Evolutionary conservation across 2,797 vertebrate genomes (phyloP), one percentile per base, ranked within the genome.

Genomic region (Cyclopterus lumpus): DNA sequence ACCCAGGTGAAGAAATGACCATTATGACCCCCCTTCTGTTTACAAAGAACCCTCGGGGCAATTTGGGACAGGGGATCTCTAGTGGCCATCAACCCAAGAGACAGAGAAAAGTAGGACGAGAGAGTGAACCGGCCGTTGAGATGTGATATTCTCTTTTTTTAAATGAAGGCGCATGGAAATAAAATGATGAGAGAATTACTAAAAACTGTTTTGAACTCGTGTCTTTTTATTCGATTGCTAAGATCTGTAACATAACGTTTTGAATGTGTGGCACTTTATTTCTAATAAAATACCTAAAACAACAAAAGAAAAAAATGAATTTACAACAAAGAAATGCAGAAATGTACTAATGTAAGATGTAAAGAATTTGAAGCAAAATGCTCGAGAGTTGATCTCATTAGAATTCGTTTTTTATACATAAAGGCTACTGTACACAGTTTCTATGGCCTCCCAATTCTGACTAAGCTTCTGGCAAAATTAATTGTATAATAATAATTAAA

Each of bases 11-110:
- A n/a, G n/a, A n/a, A n/a, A n/a, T n/a, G n/a, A n/a, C n/a, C n/a
- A n/a, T n/a, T n/a, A n/a, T n/a, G n/a, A n/a, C n/a, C n/a, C n/a
- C n/a, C n/a, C n/a, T n/a, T n/a, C n/a, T n/a, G n/a, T n/a, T n/a
- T n/a, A n/a, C n/a, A n/a, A 8, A 3, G 55, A 55, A 18, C 7
- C 26, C 6, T 99, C 75, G 96, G 96, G 85, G 97, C 91, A 0
- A 94, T 99, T 62, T 99, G 98, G 98, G 98, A 99, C 91, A 89
- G 98, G 88, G 97, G 96, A 44, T 93, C 97, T 54, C 87, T 99
- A 5, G 97, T 99, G 61, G 98, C 97, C 8, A 82, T 99, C 86
- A 99, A 97, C 84, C 97, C 97, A 2, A 8, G 77, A 67, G 97
- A 99, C 88, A 94, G 96, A 89, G 73, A 94, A 80, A 91, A 93